Evolutionary conservation across 2,113 vertebrate genomes (phyloP).

Genomic region (Tympanuchus pallidicinctus): DNA sequence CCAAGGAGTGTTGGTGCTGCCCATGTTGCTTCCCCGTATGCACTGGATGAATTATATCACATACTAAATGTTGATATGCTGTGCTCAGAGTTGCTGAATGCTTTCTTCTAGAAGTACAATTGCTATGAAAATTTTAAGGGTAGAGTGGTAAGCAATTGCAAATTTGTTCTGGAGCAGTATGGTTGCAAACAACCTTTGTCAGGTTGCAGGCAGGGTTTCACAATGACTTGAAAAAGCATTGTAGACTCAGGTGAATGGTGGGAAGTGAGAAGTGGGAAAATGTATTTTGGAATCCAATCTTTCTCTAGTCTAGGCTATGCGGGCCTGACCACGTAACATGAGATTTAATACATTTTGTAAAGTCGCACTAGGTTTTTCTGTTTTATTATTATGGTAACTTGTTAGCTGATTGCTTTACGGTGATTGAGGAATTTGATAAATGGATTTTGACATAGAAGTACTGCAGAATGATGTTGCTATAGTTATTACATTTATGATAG

Average conservation of each 20-base stretch:
- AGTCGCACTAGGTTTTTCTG: background rate
- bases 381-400: background rate
- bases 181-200: background rate
- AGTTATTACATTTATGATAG: background rate
- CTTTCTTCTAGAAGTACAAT: background rate
- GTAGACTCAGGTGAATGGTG: background rate
- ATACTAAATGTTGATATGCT: background rate
- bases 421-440: background rate
- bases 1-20: too few species aligned
- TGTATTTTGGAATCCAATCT: fast-evolving
- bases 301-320: background rate
- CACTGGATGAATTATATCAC: background rate
- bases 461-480: background rate
- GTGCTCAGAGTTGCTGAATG: background rate
- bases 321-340: background rate
- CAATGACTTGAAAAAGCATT: background rate
- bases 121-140: background rate
- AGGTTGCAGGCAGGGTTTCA: background rate
- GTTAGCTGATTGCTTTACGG: background rate
- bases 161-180: background rate
- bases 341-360: background rate
- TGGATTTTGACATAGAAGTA: background rate
- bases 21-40: background rate
- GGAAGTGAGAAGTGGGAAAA: background rate
- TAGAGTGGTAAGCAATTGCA: background rate